These are phyloP conservation scores for Melopsittacus undulatus DNA, from an alignment of 2,797 vertebrate species.

Conservation along the genomic window DNA sequence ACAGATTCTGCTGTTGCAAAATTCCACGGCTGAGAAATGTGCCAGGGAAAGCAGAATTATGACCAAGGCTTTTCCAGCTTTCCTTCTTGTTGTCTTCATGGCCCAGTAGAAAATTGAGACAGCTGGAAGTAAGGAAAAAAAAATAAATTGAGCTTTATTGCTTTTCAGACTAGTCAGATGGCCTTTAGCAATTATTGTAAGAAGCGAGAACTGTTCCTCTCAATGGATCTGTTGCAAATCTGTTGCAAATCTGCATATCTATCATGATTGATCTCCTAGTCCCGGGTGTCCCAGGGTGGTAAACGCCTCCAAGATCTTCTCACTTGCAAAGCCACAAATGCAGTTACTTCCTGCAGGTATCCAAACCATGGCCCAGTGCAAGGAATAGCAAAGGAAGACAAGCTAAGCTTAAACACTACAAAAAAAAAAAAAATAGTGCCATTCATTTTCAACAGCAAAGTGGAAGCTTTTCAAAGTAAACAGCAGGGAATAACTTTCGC, in stretches of 20 bases:
- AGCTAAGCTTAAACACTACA: background rate
- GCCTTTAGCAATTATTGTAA: background rate
- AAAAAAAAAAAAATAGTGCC: background rate
- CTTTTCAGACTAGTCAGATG: background rate
- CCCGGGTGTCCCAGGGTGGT: background rate
- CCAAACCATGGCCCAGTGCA: background rate
- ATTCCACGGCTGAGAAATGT: background rate
- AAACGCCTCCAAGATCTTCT: background rate
- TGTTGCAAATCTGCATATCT: background rate
- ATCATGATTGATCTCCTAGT: background rate
- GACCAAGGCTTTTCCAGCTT: background rate
- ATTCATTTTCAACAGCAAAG: background rate
- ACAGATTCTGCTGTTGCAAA: conserved; percentile 2
- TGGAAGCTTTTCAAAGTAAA: background rate
- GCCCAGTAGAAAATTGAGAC: background rate
- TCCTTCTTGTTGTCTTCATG: background rate
- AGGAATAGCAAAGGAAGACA: background rate
- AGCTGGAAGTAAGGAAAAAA: background rate
- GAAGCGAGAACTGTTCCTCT: background rate
- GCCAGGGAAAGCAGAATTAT: conserved; percentile 8
- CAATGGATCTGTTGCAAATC: background rate
- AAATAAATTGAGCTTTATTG: background rate
- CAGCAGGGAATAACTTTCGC: background rate
- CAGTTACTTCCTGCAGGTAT: background rate
- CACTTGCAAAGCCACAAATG: background rate